These are phyloP conservation scores for Agonopterix arenella DNA, from an alignment of 2,888 invertebrate genomes.

Conservation along the genomic window DNA sequence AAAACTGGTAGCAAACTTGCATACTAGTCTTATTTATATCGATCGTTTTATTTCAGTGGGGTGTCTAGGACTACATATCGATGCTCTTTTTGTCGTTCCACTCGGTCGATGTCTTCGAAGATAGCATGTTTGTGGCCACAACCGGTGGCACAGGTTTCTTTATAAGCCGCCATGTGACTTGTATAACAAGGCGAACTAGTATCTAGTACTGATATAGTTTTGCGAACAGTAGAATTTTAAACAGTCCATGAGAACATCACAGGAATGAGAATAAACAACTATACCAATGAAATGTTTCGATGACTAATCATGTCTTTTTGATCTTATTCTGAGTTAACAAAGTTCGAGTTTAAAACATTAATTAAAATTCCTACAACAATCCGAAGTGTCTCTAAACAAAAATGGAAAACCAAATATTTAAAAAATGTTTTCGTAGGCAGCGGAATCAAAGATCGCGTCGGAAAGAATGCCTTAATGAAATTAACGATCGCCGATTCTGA, in stretches of 20 bases:
- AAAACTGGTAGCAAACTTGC: too few species aligned
- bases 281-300: too few species aligned
- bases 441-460: conserved; percentile 48
- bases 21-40: too few species aligned
- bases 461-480: conserved; percentile 69
- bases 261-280: too few species aligned
- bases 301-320: too few species aligned
- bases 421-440: conserved; percentile 54
- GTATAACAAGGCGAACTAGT: conserved; percentile 16
- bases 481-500: conserved; percentile 60
- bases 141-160: conserved; percentile 41
- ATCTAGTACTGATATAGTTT: neutral
- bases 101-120: conserved; percentile 23
- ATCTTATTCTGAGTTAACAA: conserved; percentile 1
- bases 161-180: conserved; percentile 13
- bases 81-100: conserved; percentile 6
- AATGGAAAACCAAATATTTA: conserved; percentile 27
- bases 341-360: conserved; percentile 13
- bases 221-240: neutral
- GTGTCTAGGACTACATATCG: neutral
- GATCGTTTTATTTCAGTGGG: neutral
- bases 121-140: conserved; percentile 19
- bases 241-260: too few species aligned
- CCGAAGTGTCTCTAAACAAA: conserved; percentile 35
- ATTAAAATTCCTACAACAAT: conserved; percentile 65